phyloP scores from a whole-genome alignment of 2,797 vertebrate genomes.

The Coregonus suidteri region DNA sequence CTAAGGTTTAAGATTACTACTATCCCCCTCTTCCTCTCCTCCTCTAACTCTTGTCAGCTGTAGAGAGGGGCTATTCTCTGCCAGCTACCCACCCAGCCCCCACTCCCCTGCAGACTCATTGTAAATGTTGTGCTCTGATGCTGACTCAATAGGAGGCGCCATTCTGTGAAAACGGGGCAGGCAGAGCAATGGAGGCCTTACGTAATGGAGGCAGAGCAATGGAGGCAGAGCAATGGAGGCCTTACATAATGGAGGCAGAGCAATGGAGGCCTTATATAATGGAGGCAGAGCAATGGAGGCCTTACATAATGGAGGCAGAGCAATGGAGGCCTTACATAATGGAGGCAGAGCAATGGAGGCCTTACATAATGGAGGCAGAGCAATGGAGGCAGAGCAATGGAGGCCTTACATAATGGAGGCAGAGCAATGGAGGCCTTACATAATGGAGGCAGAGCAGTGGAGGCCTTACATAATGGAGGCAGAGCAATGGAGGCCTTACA shows the following conservation, averaged over 20 bases:
- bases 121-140: slow-evolving; percentile 76
- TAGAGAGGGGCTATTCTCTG: slow-evolving; percentile 50
- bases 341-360: slow-evolving; percentile 61
- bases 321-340: slow-evolving; percentile 65
- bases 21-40: not conserved
- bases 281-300: slow-evolving; percentile 61
- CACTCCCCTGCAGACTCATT: slow-evolving; percentile 83
- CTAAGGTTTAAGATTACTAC: not conserved
- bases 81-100: slow-evolving; percentile 40
- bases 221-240: slow-evolving; percentile 59
- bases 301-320: slow-evolving; percentile 76
- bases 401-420: slow-evolving; percentile 70
- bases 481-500: slow-evolving; percentile 75
- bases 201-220: slow-evolving; percentile 75
- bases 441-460: slow-evolving; percentile 66
- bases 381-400: slow-evolving; percentile 76
- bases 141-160: slow-evolving; percentile 94
- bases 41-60: slow-evolving; percentile 23
- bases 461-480: slow-evolving; percentile 70
- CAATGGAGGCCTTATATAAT: slow-evolving; percentile 62
- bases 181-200: slow-evolving; percentile 78
- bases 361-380: slow-evolving; percentile 56
- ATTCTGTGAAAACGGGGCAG: slow-evolving; percentile 78
- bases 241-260: slow-evolving; percentile 76
- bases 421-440: slow-evolving; percentile 75